phyloP scores from a whole-genome alignment of 2,888 invertebrate species.

The Conistra vaccinii region DNA sequence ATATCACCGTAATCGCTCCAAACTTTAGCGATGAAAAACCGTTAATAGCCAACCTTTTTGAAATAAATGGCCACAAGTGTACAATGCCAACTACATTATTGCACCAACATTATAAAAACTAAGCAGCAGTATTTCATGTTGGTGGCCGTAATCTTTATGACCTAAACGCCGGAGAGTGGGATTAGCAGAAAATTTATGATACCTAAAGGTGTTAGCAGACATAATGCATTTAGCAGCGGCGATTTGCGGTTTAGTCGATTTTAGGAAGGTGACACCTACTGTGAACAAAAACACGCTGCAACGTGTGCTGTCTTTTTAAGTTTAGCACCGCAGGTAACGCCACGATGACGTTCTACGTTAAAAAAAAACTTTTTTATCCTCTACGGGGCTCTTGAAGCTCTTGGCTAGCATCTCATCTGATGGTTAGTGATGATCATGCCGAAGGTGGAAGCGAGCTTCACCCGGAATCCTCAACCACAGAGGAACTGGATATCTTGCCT shows the following conservation, averaged over 20 bases:
- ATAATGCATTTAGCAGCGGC: not conserved
- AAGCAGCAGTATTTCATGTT: conserved; percentile 69
- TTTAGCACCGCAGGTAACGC: not conserved
- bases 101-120: conserved; percentile 65
- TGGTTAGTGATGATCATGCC: too few species aligned
- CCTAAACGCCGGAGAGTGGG: conserved; percentile 72
- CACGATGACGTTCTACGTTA: not conserved
- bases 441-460: too few species aligned
- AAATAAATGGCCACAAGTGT: conserved; percentile 15
- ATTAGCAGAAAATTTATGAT: conserved; percentile 76
- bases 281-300: not conserved
- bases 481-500: too few species aligned
- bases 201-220: conserved; percentile 58
- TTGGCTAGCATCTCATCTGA: too few species aligned
- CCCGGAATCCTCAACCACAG: too few species aligned
- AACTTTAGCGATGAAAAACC: not conserved
- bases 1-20: not conserved
- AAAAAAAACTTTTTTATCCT: too few species aligned
- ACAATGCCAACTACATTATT: conserved; percentile 43
- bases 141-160: conserved; percentile 73
- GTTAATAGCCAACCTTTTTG: conserved; percentile 16
- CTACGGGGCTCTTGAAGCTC: too few species aligned
- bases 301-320: not conserved
- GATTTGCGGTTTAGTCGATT: not conserved
- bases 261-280: not conserved